Base-by-base conservation (phyloP, 2,888 invertebrate species). In the Therioaphis trifolii region DNA sequence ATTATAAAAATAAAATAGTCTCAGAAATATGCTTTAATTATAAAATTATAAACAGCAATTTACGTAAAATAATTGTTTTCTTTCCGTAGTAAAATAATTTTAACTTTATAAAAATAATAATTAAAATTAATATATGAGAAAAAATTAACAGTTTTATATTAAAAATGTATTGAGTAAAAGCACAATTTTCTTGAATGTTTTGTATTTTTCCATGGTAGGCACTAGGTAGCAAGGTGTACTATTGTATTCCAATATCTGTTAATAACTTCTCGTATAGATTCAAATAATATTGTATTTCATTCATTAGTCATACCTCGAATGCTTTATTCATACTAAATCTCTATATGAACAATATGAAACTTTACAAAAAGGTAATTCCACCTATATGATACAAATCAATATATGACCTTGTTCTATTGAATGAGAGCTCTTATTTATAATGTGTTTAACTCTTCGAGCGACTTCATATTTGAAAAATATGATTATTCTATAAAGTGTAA, bases 351-450 rank as follows among this genome's bases (percentile, higher is more conserved):
- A 27, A 75, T 75, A 75, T 75, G 43, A 75, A 40, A 21, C 40
- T 75, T 75, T 58, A 0, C 18, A 40, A n/a, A 58, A 75, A 58
- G 40, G 40, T 12, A 43, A 24, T 75, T 9, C 21, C 18, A 61
- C 24, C 27, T 21, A 61, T 24, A 49, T 21, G 35, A 35, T 66
- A 77, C 49, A 66, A 9, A 49, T 61, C 49, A 49, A 46, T 35
- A 49, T 29, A 21, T 15, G 63, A 66, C 77, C 77, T 77, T 77
- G 77, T 63, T n/a, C 49, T 21, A 63, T 77, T 49, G 63, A 77
- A 77, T 77, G 77, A 35, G 35, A 49, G 21, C 11, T 49, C 29
- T 61, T 11, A 27, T 14, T 61, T 27, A 14, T 4, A 21, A 55
- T 61, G 11, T 61, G 21, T 24, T 58, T 58, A 29, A n/a, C 55